Evolutionary conservation across 2,888 invertebrate species (phyloP).

Genomic region (Oegoconia quadripuncta): DNA sequence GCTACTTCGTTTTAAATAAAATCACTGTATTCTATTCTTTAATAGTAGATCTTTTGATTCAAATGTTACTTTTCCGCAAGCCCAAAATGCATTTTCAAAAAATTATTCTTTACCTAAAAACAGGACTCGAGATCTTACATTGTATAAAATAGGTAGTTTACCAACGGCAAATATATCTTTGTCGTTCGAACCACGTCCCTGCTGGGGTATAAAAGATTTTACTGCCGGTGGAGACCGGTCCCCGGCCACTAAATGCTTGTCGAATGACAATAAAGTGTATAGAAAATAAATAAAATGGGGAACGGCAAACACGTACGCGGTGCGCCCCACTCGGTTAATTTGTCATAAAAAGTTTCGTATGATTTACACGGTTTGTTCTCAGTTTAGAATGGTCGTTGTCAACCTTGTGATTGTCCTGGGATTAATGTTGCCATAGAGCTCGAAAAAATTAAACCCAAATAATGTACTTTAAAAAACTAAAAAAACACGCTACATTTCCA

Average conservation of each 20-base stretch:
- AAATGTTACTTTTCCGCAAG: too few relatives aligned
- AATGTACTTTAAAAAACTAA: too few relatives aligned
- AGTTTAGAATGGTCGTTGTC: not conserved
- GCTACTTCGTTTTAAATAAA: too few relatives aligned
- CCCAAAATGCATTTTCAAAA: too few relatives aligned
- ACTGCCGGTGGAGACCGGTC: constrained; percentile 23
- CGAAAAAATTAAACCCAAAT: too few relatives aligned
- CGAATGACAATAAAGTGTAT: constrained; percentile 34
- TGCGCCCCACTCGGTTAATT: constrained; percentile 24
- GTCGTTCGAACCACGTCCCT: constrained; percentile 31
- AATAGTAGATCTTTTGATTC: too few relatives aligned
- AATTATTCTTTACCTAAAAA: not conserved
- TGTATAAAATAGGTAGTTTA: constrained; percentile 10
- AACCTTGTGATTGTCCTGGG: too few relatives aligned
- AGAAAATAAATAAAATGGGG: constrained; percentile 31
- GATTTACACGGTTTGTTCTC: not conserved
- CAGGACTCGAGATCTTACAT: not conserved
- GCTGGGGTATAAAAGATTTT: constrained; percentile 32
- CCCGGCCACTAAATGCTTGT: constrained; percentile 32
- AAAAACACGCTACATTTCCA: too few relatives aligned
- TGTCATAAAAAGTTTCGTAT: constrained; percentile 19
- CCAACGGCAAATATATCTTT: constrained; percentile 24
- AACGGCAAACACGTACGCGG: constrained; percentile 17
- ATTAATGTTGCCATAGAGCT: too few relatives aligned
- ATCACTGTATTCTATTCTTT: too few relatives aligned